Evolutionary conservation across 1,140 invertebrate species (phyloP).

Genomic region (Thereuonema tuberculata): DNA sequence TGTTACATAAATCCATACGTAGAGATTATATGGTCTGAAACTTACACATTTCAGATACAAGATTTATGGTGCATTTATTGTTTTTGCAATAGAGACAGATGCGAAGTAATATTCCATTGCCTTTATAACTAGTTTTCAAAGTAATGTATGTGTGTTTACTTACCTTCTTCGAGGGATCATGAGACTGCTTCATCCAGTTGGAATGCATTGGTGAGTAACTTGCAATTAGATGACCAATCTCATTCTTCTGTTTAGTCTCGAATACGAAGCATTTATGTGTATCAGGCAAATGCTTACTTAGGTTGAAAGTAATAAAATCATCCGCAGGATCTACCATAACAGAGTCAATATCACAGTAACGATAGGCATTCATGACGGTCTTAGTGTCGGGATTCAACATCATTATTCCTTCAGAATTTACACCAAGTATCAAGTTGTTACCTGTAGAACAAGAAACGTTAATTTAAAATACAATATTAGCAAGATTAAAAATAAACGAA

Average conservation of each 20-base stretch:
- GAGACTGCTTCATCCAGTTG: conserved; percentile 70
- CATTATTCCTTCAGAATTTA: conserved; percentile 81
- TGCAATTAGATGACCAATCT: conserved; percentile 81
- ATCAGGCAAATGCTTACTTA: conserved; percentile 45
- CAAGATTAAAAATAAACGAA: too few relatives aligned
- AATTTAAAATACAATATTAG: too few relatives aligned
- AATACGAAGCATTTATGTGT: conserved; percentile 83
- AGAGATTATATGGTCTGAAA: too few relatives aligned
- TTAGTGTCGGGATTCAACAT: conserved; percentile 79
- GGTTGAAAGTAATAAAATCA: conserved; percentile 70
- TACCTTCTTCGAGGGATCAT: conserved; percentile 47
- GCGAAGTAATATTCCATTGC: too few relatives aligned
- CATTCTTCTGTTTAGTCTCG: conserved; percentile 70
- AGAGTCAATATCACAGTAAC: conserved; percentile 75
- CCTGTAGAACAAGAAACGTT: too few relatives aligned
- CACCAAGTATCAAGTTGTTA: conserved; percentile 56
- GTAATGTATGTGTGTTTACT: too few relatives aligned
- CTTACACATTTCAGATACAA: too few relatives aligned
- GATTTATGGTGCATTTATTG: too few relatives aligned
- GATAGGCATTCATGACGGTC: conserved; percentile 73
- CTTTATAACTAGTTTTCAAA: too few relatives aligned
- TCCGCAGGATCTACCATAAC: conserved; percentile 79
- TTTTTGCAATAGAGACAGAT: too few relatives aligned
- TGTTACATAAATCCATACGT: too few relatives aligned
- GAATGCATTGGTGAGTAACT: conserved; percentile 76